These are phyloP conservation scores for Masnerella sp. DNA, from an alignment of 2,888 invertebrate genomes.

Conservation along the genomic window DNA sequence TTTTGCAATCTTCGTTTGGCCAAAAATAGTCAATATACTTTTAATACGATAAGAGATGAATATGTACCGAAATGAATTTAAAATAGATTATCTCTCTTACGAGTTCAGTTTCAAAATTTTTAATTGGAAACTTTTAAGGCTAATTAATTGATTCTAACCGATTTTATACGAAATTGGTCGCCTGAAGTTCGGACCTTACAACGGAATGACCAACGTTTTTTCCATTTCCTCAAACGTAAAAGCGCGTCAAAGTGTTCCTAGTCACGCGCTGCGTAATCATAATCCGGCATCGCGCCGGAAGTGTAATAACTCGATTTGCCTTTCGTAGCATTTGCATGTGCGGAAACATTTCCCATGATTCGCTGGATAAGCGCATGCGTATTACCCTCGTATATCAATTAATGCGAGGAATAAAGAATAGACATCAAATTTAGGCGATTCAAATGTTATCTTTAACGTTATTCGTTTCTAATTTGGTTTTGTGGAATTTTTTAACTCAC, in stretches of 20 bases:
- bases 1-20: too few relatives aligned
- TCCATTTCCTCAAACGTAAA: slow-evolving; percentile 47
- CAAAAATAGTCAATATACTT: too few relatives aligned
- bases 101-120: too few relatives aligned
- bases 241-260: slow-evolving; percentile 53
- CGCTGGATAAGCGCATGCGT: slow-evolving; percentile 61
- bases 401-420: too few relatives aligned
- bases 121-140: too few relatives aligned
- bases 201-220: slow-evolving; percentile 28
- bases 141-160: too few relatives aligned
- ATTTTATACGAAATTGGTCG: slow-evolving; percentile 32
- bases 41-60: too few relatives aligned
- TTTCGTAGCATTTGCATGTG: slow-evolving; percentile 74
- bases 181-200: too few relatives aligned
- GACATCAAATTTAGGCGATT: slow-evolving; percentile 17
- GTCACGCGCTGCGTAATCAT: slow-evolving; percentile 60
- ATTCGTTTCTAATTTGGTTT: too few relatives aligned
- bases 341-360: slow-evolving; percentile 72
- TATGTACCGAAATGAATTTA: too few relatives aligned
- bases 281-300: slow-evolving; percentile 71
- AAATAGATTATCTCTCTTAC: too few relatives aligned
- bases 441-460: slow-evolving; percentile 17
- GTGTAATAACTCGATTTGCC: slow-evolving; percentile 70
- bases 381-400: slow-evolving; percentile 58
- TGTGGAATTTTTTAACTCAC: too few relatives aligned